Base-by-base conservation (phyloP, 2,888 invertebrate genomes). In the Epistrophella euchroma region DNA sequence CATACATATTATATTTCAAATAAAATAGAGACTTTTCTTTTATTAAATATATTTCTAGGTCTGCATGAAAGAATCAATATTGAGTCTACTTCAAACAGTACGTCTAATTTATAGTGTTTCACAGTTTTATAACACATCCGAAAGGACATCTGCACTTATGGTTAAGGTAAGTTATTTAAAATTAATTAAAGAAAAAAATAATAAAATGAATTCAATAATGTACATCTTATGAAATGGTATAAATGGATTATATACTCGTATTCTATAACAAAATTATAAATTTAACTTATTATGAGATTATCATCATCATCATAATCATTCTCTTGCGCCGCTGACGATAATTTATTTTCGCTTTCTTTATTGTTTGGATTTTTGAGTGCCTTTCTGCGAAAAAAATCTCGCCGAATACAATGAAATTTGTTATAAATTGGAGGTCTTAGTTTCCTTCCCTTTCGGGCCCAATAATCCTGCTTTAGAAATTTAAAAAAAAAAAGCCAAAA, bases 101-200 rank as follows among this genome's bases (percentile, higher is more conserved):
- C 94, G 98, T 45, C 93, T 98, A 88, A 98, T 98, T 89, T 98
- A 98, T 91, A 97, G 97, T 90, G 97, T 98, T 6, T 98, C 98
- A 0, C 96, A 97, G 91, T 98, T 98, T 92, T 99, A 98, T 91
- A 98, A 98, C 90, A 98, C 98, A 0, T 98, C 98, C 0, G 98
- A 99, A 93, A 95, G 98, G 89, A 98, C 98, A 79, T 98, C 98
- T 0, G 98, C 98, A 0, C 93, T 99, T 17, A 98, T 99, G 96
- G 98, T 99, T 55, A 99, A 99, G 94, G 97, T 96, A 92, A 88
- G 89, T 88, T 35, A 19, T 32, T 47, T 66, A 32, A 60, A 9
- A 25, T 43, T 22, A 58, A 60, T 28, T 64, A 28, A 66, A 40
- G 13, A 47, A 56, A 5, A 22, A 17, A 56, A 60, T 28, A 32